These are phyloP conservation scores for Cryptus armator DNA, from an alignment of 2,888 invertebrate genomes.

Conservation along the genomic window DNA sequence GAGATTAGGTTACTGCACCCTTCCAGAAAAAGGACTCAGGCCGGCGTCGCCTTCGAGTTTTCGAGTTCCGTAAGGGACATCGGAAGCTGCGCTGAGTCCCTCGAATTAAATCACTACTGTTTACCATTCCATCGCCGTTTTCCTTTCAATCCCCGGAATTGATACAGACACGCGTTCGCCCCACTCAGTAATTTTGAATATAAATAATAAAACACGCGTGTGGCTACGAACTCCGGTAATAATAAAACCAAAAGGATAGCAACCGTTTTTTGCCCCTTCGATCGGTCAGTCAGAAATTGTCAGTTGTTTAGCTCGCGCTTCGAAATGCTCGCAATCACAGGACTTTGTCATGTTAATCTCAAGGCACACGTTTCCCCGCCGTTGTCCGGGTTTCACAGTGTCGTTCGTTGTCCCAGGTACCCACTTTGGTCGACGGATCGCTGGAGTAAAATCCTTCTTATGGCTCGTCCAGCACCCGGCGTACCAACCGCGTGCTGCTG, in stretches of 20 bases:
- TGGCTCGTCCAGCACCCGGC: conserved; percentile 32
- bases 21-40: conserved; percentile 13
- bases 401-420: conserved; percentile 21
- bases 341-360: conserved; percentile 69
- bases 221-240: not conserved
- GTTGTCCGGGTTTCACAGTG: conserved; percentile 16
- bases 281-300: conserved; percentile 12
- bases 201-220: not conserved
- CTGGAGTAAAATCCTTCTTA: conserved; percentile 7
- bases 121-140: too few species aligned
- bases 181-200: not conserved
- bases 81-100: not conserved
- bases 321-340: conserved; percentile 60
- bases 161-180: not conserved
- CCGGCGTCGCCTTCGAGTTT: not conserved
- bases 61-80: not conserved
- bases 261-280: not conserved
- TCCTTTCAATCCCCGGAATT: not conserved
- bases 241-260: not conserved
- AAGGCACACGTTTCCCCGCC: conserved; percentile 9
- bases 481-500: conserved; percentile 24
- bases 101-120: not conserved
- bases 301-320: conserved; percentile 24
- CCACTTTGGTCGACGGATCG: conserved; percentile 23
- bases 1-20: conserved; percentile 72